phyloP scores from a whole-genome alignment of 2,113 vertebrate genomes.

The Oryzias celebensis region DNA sequence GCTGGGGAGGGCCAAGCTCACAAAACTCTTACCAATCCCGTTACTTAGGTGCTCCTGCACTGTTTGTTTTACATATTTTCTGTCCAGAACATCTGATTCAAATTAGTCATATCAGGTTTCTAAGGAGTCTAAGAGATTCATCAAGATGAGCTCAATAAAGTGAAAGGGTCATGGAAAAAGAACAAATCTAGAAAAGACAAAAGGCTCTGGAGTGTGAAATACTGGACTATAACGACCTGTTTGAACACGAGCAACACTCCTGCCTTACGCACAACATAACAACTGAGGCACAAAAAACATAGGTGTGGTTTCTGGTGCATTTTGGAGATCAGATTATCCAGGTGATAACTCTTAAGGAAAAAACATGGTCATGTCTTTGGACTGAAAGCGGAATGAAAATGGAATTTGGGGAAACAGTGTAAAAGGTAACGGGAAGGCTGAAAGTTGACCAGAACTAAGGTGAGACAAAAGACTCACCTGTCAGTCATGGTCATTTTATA shows the following conservation, averaged over 20 bases:
- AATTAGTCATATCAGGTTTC: no score
- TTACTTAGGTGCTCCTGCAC: no score
- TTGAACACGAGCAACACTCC: not conserved
- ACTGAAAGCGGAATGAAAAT: no score
- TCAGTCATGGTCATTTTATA: conserved; percentile 99
- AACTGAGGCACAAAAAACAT: not conserved
- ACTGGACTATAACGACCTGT: not conserved
- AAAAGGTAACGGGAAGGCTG: not conserved
- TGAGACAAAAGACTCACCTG: conserved; percentile 80
- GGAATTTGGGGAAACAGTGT: not conserved
- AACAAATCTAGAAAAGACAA: no score
- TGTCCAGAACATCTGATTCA: no score
- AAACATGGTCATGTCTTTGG: not conserved
- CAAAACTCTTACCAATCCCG: no score
- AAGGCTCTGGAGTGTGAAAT: no score
- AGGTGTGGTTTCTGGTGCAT: not conserved
- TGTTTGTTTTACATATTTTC: no score
- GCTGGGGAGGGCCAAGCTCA: not conserved
- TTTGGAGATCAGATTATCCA: no score
- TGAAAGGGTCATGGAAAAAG: no score
- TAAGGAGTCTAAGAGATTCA: no score
- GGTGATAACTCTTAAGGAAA: not conserved
- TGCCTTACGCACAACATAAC: not conserved
- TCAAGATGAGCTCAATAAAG: no score
- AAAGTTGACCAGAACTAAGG: not conserved